Base-by-base conservation (phyloP, 2,888 invertebrate species). In the Epinotia bilunana region DNA sequence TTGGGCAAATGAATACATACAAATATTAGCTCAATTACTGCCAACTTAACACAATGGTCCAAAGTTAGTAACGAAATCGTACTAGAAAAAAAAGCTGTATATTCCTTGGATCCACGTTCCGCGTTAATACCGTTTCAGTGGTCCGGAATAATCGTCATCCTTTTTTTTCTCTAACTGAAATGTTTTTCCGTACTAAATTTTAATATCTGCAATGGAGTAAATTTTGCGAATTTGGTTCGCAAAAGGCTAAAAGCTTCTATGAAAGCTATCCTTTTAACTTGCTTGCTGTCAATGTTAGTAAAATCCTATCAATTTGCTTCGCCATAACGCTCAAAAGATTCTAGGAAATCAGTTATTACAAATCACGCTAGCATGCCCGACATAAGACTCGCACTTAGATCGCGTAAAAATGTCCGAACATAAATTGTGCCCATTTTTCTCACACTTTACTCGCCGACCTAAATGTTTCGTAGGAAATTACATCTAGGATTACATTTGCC, bases 81-180 rank as follows among this genome's bases (percentile, higher is more conserved):
- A 49, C 55, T 13, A 3, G 12, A 33, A 18, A 33, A 55, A 57
- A 18, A 63, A 64, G 20, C 18, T 53, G 77, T 80, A 82, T 77
- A 39, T 39, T 9, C 1, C 81, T 83, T 80, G 76, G 18, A 77
- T 81, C 79, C 60, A 73, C 76, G 80, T 82, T 82, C 86, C 88
- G 89, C 89, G 90, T 90, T 88, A 90, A 90, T 88, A 87, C 86
- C 85, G 84, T 83, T 83, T 84, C 86, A 86, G 87, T 90, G 80
- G 78, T 82, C 82, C 84, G 81, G 83, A 88, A 89, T 86, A 85
- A 84, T 86, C 86, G 87, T 87, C 84, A 88, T 87, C 86, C 84
- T 82, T 84, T 83, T 84, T 83, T 85, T 85, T 85, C 84, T 83
- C 82, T 81, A 82, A 82, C 82, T 83, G 80, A 80, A 79, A 83